Base-by-base conservation (phyloP, 2,797 vertebrate genomes). In the Eulemur mongoz region DNA sequence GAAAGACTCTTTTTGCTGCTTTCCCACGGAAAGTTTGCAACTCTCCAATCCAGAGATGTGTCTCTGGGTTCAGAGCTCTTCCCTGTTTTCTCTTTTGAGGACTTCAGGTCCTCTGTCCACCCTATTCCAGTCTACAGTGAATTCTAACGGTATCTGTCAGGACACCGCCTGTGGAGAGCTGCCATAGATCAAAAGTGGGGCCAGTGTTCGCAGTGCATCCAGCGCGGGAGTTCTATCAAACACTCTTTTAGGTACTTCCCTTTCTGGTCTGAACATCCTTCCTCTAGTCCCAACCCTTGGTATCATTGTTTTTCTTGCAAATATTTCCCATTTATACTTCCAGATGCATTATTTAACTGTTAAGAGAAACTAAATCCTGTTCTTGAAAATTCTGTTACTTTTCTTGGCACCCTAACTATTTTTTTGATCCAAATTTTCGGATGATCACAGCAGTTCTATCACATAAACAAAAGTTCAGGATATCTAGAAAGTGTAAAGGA, bases 241-340 rank as follows among this genome's bases (percentile, higher is more conserved):
- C 73, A 30, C 0, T 45, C 14, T 78, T 61, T 23, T 1, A 82
- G 78, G 7, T 13, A n/a, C 23, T 59, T 80, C 43, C 70, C 35
- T 61, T 82, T 83, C 30, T 85, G 25, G 20, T 50, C 45, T 57
- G 48, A 91, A 90, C 89, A 70, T 61, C 81, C 61, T 93, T 88
- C 83, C 76, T 85, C 14, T 72, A 3, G 38, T 70, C 23, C 13
- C 30, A 73, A 2, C 14, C 40, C 25, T 23, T 72, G 25, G 27
- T 12, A 45, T 38, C 57, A 11, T 86, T 27, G 35, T 76, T 86
- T 82, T 61, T 83, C 23, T 78, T 85, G 30, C 9, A 57, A 59
- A 59, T 50, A 45, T 92, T 96, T 93, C 52, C 86, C 48, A 61
- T 63, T 48, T 73, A 57, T 14, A 50, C 73, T 83, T 94, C 89